Base-by-base conservation (phyloP, 2,797 vertebrate genomes). In the Emydoidea blandingii region DNA sequence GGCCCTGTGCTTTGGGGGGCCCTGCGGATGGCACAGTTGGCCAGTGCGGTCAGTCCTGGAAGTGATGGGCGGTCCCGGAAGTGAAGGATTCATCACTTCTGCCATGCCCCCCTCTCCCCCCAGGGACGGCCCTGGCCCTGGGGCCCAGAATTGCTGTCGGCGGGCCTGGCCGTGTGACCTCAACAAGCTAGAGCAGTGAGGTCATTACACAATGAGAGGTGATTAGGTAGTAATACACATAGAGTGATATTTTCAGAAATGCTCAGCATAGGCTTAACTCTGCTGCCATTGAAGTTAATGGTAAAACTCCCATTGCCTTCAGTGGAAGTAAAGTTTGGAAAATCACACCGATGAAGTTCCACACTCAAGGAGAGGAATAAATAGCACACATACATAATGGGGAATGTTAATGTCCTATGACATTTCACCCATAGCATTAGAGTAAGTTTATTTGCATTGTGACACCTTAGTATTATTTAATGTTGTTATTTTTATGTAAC, bases 101-200 rank as follows among this genome's bases (percentile, higher is more conserved):
- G 50, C 50, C 50, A 50, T 4, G 4, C 23, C 9, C 54, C 9
- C 1, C 6, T 6, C 21, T 10, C 9, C 4, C 9, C 9, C 4
- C 54, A 54, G 21, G 23, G 54, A 54, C 4, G 54, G 21, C 21
- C 54, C 54, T 54, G 54, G 54, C 23, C 54, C 54, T 10, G 9
- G 54, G 23, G 54, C 54, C 54, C 8, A 2, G 54, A 54, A 54
- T 54, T 54, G 4, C 23, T 54, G 54, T 54, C 8, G 4, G 21
- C 4, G 21, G 53, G 54, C 54, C 54, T 54, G 54, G 54, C 54
- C 9, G 4, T 65, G 16, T 65, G 34, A 65, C 34, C 34, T 62
- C 31, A 62, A 34, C 31, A 62, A 62, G 31, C 31, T 65, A 19
- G 34, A 65, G 8, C 16, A n/a, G 18, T 65, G 62, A n/a, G 62